Conservation (phyloP, 2,888 invertebrate genomes). For the Antheraea assamensis region DNA sequence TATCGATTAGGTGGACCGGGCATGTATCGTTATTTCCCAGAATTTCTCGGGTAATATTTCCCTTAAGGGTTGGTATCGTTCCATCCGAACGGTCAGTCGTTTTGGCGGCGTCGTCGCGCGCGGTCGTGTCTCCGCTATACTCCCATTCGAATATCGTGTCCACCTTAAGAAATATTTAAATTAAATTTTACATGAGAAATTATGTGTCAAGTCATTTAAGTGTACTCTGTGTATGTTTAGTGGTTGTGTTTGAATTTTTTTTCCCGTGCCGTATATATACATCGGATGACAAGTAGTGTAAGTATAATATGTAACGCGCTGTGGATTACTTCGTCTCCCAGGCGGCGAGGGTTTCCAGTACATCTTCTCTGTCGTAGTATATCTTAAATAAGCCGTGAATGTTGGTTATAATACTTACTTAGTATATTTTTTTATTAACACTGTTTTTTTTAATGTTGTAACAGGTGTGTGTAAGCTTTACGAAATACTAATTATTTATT, state of each 20-base stretch:
- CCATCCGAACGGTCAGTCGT: constrained; percentile 61
- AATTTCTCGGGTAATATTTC: not conserved
- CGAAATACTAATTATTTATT: not conserved
- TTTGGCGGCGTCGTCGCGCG: constrained; percentile 61
- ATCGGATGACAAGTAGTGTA: constrained; percentile 13
- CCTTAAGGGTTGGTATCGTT: not conserved
- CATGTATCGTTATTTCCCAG: not conserved
- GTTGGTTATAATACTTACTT: constrained; percentile 19
- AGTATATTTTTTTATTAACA: not conserved
- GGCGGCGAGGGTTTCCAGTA: constrained; percentile 10
- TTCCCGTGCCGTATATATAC: not conserved
- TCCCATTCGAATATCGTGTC: constrained; percentile 44
- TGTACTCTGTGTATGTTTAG: constrained; percentile 17
- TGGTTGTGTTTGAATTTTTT: constrained; percentile 13
- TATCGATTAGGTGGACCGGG: not conserved
- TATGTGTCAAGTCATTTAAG: constrained; percentile 21
- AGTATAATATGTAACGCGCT: constrained; percentile 15
- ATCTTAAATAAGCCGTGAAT: constrained; percentile 19
- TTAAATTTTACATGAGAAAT: constrained; percentile 6
- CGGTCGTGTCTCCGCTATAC: constrained; percentile 46
- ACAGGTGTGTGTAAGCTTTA: not conserved
- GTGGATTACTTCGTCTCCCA: constrained; percentile 9
- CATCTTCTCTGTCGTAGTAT: constrained; percentile 12
- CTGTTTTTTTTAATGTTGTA: not conserved
- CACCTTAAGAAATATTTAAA: constrained; percentile 12